phyloP scores from a whole-genome alignment of 2,888 invertebrate species.

The Azorinus chamasolen region DNA sequence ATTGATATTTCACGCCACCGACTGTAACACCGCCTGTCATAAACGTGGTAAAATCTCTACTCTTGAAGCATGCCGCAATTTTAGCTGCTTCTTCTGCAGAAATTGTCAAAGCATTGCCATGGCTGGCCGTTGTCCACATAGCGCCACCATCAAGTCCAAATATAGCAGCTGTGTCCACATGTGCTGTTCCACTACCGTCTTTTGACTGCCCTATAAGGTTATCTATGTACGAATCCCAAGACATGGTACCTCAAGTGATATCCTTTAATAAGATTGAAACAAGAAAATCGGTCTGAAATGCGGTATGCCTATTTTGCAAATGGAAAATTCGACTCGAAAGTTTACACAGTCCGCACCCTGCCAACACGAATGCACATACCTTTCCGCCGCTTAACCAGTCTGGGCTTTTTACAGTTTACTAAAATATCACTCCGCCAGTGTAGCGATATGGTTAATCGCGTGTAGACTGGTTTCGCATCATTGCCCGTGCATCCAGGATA shows the following conservation, averaged over 20 bases:
- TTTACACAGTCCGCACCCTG: too few species aligned
- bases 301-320: too few species aligned
- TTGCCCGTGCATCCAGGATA: too few species aligned
- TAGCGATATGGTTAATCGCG: too few species aligned
- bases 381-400: too few species aligned
- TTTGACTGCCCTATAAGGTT: conserved; percentile 67
- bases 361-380: too few species aligned
- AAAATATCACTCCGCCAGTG: too few species aligned
- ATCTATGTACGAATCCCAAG: conserved; percentile 77
- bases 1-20: conserved; percentile 72
- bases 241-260: conserved; percentile 47
- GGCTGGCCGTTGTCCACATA: conserved; percentile 61
- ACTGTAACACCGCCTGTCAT: conserved; percentile 52
- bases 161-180: conserved; percentile 70
- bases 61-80: conserved; percentile 68
- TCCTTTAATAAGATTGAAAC: too few species aligned
- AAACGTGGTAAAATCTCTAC: conserved; percentile 62
- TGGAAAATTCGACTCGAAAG: too few species aligned
- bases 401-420: too few species aligned
- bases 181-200: conserved; percentile 52
- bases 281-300: too few species aligned
- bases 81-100: conserved; percentile 45
- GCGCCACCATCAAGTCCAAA: conserved; percentile 72
- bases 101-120: conserved; percentile 41
- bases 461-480: too few species aligned